phyloP scores from a whole-genome alignment of 2,888 invertebrate species.

The Craniophora ligustri region DNA sequence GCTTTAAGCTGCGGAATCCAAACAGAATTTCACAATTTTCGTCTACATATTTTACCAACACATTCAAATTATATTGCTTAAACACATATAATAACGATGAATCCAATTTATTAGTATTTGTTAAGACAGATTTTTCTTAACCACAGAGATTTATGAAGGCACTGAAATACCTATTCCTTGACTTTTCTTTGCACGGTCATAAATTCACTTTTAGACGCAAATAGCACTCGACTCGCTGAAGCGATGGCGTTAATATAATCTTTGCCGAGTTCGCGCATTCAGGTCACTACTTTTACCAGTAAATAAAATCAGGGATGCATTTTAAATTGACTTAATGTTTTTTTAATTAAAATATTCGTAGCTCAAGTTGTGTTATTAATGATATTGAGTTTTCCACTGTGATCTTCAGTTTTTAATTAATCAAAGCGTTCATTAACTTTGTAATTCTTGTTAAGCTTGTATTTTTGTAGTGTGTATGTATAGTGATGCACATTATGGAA shows the following conservation, averaged over 20 bases:
- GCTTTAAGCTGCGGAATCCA: background rate
- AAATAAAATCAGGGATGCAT: constrained; percentile 64
- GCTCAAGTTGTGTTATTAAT: constrained; percentile 21
- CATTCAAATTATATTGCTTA: constrained; percentile 9
- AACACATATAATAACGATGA: constrained; percentile 8
- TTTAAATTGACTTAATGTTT: constrained; percentile 44
- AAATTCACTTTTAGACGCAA: constrained; percentile 57
- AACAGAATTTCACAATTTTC: background rate
- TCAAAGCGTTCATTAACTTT: constrained; percentile 19
- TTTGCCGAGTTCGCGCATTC: constrained; percentile 60
- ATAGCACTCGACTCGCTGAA: constrained; percentile 60
- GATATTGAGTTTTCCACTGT: constrained; percentile 12
- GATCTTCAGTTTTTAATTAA: constrained; percentile 26
- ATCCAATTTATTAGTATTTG: constrained; percentile 30
- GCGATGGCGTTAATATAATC: constrained; percentile 69
- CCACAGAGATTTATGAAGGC: constrained; percentile 31
- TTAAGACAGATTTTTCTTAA: constrained; percentile 25
- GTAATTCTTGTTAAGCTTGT: background rate
- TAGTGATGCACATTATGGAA: too few relatives aligned
- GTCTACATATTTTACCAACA: background rate
- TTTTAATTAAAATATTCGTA: constrained; percentile 40
- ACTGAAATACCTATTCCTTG: constrained; percentile 45
- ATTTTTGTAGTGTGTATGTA: background rate
- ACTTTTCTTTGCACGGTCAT: constrained; percentile 45
- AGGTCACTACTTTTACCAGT: constrained; percentile 68